phyloP scores from a whole-genome alignment of 1,140 invertebrate genomes.

The Lepidostoma basale region DNA sequence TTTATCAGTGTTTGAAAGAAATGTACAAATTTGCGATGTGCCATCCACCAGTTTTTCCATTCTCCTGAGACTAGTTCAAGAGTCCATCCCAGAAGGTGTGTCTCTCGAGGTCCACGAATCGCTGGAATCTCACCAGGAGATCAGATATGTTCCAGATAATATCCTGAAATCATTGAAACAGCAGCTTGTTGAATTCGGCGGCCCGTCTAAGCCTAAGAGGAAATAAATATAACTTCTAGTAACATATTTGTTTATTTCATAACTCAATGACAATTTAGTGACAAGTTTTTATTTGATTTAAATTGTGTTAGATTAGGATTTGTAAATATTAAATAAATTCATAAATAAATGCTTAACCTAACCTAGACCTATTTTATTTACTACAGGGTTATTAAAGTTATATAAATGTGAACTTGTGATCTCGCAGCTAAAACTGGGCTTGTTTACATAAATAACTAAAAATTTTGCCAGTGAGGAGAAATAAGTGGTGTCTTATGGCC shows the following conservation, averaged over 20 bases:
- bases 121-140: constrained; percentile 63
- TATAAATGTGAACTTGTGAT: no score
- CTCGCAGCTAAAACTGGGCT: no score
- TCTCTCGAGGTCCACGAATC: constrained; percentile 68
- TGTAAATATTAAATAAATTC: background rate
- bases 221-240: constrained; percentile 6
- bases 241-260: background rate
- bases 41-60: constrained; percentile 50
- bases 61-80: constrained; percentile 74
- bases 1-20: constrained; percentile 78
- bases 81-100: constrained; percentile 76
- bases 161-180: constrained; percentile 75
- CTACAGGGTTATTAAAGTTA: background rate
- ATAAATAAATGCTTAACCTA: background rate
- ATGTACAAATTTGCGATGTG: constrained; percentile 66
- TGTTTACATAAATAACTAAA: no score
- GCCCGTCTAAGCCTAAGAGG: background rate
- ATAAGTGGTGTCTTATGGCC: no score
- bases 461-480: no score
- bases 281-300: no score
- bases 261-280: background rate
- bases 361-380: background rate
- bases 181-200: constrained; percentile 68
- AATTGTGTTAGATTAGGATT: background rate
- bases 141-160: constrained; percentile 79